These are phyloP conservation scores for Drosophila subsilvestris DNA, from an alignment of 2,888 invertebrate species.

Conservation along the genomic window DNA sequence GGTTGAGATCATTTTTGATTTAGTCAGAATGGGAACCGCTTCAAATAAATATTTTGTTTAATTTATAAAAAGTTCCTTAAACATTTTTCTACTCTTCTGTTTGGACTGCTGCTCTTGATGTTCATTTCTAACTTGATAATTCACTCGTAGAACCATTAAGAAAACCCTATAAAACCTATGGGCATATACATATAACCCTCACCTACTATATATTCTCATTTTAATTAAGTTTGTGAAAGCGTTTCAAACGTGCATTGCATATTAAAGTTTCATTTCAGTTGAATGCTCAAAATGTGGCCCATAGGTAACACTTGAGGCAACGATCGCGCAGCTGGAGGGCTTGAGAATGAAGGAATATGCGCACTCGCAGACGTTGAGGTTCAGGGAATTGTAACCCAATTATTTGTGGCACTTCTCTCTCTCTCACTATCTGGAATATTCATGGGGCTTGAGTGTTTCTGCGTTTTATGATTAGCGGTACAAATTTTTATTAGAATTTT, in stretches of 20 bases:
- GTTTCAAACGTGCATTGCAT: constrained; percentile 31
- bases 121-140: constrained; percentile 22
- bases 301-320: background rate
- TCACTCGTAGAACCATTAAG: background rate
- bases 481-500: background rate
- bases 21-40: too few relatives aligned
- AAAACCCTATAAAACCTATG: background rate
- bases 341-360: background rate
- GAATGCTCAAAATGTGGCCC: background rate
- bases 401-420: background rate
- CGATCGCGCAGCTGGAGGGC: background rate
- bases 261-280: background rate
- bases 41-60: too few relatives aligned
- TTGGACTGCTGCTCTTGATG: constrained; percentile 9
- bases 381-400: background rate
- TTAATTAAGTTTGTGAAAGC: constrained; percentile 71
- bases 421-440: background rate
- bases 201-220: constrained; percentile 30
- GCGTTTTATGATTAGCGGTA: background rate
- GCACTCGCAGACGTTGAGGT: background rate
- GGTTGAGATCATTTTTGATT: background rate
- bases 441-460: background rate
- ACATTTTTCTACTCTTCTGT: background rate
- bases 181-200: constrained; percentile 9
- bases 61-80: too few relatives aligned